These are phyloP conservation scores for Avahi laniger DNA, from an alignment of 2,797 vertebrate genomes.

Conservation along the genomic window DNA sequence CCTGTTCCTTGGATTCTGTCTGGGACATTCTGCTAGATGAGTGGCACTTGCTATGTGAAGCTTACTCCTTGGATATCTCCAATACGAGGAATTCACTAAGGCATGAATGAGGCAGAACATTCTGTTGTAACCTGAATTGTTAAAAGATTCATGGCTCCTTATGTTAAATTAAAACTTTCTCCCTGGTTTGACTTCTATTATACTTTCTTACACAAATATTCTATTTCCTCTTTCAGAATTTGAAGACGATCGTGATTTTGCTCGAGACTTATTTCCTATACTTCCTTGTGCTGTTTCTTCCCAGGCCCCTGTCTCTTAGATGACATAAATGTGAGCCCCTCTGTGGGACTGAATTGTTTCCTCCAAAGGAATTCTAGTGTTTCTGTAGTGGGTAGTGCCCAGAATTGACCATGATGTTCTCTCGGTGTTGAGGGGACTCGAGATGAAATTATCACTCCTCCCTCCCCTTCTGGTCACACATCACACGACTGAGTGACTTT, in stretches of 20 bases:
- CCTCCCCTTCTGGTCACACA: neutral
- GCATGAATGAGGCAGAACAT: neutral
- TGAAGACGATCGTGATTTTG: neutral
- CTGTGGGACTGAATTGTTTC: neutral
- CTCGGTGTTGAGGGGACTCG: neutral
- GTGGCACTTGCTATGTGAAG: neutral
- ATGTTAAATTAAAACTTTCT: neutral
- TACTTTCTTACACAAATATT: neutral
- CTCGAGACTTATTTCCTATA: neutral
- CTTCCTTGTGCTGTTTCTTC: neutral
- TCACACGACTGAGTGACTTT: neutral
- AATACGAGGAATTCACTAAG: neutral
- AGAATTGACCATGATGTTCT: neutral
- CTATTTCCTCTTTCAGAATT: neutral
- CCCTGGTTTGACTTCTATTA: neutral
- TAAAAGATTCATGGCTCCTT: neutral
- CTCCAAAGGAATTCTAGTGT: neutral
- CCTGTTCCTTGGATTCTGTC: neutral
- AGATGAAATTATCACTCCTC: neutral
- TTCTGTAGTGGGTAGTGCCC: neutral
- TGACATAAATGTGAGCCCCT: neutral
- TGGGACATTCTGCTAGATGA: neutral
- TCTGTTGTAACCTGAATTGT: neutral
- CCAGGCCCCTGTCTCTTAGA: neutral
- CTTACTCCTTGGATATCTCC: neutral